phyloP scores from a whole-genome alignment of 2,113 vertebrate species.

The Ammodytes dubius region DNA sequence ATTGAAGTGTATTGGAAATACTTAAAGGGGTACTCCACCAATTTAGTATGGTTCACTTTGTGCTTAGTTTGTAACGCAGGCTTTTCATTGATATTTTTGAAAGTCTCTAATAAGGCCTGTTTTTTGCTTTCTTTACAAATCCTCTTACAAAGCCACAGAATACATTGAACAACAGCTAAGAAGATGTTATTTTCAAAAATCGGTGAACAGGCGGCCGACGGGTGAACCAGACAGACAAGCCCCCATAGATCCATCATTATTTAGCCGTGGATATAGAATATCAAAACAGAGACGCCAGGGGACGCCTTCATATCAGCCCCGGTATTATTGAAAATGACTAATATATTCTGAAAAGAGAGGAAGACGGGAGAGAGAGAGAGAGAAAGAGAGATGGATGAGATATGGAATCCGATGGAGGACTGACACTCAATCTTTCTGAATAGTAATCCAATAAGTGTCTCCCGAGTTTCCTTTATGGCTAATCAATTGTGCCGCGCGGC shows the following conservation, averaged over 20 bases:
- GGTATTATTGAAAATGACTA: constrained; percentile 78
- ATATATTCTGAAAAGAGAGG: constrained; percentile 74
- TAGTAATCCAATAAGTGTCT: constrained; percentile 79
- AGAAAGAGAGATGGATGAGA: constrained; percentile 75
- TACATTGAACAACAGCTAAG: neutral
- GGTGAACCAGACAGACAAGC: constrained; percentile 54
- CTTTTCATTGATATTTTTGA: neutral
- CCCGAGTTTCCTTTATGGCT: constrained; percentile 76
- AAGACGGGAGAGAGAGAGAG: constrained; percentile 48
- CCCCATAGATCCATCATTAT: constrained; percentile 70
- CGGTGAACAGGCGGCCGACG: constrained; percentile 27
- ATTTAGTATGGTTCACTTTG: neutral
- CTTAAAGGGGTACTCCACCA: no score
- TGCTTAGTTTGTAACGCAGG: neutral
- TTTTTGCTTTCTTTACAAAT: neutral
- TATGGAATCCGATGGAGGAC: constrained; percentile 70
- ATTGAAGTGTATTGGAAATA: neutral
- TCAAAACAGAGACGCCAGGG: constrained; percentile 60
- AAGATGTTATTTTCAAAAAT: neutral
- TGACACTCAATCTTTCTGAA: constrained; percentile 80
- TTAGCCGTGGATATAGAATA: constrained; percentile 72
- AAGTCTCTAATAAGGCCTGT: neutral
- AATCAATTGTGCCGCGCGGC: constrained; percentile 76
- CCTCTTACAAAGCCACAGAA: neutral
- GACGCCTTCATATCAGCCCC: constrained; percentile 56